Base-by-base conservation (phyloP, 2,797 vertebrate genomes). In the Tiaroga cobitis region DNA sequence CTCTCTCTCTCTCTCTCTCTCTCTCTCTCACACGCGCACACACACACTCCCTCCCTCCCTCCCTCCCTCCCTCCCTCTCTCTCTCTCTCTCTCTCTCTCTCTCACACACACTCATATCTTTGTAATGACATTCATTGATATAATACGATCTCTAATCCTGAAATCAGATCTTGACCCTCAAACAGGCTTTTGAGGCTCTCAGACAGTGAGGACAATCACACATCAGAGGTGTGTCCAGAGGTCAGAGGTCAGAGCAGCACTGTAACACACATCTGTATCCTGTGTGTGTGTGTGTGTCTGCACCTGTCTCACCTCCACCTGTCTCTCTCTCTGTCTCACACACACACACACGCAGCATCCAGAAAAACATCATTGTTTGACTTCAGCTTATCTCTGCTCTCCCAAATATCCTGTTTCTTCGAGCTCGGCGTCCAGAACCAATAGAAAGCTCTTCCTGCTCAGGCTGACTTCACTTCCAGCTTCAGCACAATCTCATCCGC, bases 361-460 rank as follows among this genome's bases (percentile, higher is more conserved):
- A 96, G 96, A 96, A 96, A 96, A 97, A 97, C 96, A 97, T 96
- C 96, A 97, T 97, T 97, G 96, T 97, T 97, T 97, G 94, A 96
- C 94, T 92, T 91, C 90, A 92, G 94, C 96, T 97, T 97, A 97
- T 97, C 96, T 97, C 94, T 93, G 93, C 93, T 86, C 95, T 97
- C 96, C 96, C 96, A 97, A 97, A 97, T 97, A 97, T 97, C 96
- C 96, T 97, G 96, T 97, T 97, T 97, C 96, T 96, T 96, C 87
- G 93, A 96, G 95, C 93, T 93, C 77, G 88, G 61, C 92, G 81
- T 95, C 95, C 96, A 96, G 96, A 95, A 96, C 96, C 96, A 97
- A 96, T 97, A 96, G 96, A 96, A 97, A 95, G 93, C 95, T 96
- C 96, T 97, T 97, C 96, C 96, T 97, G 96, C 94, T 94, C 95